Conservation (phyloP, 1,140 invertebrate genomes). For the Cherax quadricarinatus region DNA sequence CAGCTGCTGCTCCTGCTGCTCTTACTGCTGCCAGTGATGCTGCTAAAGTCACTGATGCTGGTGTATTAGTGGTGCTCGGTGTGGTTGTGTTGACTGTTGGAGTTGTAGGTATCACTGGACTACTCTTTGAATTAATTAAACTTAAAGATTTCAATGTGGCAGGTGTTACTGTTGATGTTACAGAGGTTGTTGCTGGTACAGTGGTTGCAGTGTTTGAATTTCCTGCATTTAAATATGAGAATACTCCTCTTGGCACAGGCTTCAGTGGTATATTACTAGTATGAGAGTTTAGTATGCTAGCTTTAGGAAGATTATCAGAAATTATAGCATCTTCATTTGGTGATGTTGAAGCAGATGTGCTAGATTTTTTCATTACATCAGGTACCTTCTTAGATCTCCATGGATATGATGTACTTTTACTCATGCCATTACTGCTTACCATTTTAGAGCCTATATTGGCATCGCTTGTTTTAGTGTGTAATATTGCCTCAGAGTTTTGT, state of each 20-base stretch:
- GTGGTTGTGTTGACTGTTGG: constrained; percentile 5
- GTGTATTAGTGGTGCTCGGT: background rate
- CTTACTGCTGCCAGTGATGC: constrained; percentile 61
- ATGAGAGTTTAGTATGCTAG: constrained; percentile 6
- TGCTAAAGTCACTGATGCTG: constrained; percentile 23
- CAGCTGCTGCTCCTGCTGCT: constrained; percentile 63
- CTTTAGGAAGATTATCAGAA: background rate
- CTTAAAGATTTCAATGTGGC: background rate
- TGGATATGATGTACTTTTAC: constrained; percentile 46
- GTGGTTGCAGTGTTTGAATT: constrained; percentile 18
- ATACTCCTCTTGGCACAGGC: constrained; percentile 47
- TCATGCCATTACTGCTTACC: constrained; percentile 16
- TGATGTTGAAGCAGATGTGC: constrained; percentile 9
- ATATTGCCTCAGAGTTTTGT: background rate
- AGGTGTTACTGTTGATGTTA: background rate
- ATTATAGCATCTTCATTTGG: background rate
- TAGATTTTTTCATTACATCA: constrained; percentile 5
- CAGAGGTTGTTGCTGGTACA: constrained; percentile 1
- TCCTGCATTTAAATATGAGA: constrained; percentile 44
- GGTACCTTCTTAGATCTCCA: constrained; percentile 30
- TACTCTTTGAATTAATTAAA: background rate
- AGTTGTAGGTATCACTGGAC: background rate
- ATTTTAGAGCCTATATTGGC: background rate
- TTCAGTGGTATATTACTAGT: constrained; percentile 31
- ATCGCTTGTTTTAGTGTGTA: background rate